Percentiles rank a stretch among this genome's conserved stretches.
These are phyloP conservation scores for Crenuchus spilurus DNA, from an alignment of 2,797 vertebrate genomes.

Conservation along the genomic window DNA sequence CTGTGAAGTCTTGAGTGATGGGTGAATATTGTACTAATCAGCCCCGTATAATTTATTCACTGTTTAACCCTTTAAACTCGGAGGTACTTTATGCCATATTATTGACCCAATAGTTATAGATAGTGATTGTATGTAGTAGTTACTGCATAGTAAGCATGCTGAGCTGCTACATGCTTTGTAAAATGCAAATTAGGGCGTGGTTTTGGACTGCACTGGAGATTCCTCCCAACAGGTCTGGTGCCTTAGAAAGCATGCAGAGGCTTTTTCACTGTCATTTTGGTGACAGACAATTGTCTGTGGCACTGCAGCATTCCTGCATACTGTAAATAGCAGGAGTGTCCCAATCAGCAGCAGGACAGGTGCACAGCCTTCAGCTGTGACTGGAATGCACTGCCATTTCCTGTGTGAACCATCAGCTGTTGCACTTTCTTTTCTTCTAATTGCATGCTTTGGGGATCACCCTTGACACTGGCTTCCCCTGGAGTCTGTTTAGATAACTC, in stretches of 20 bases:
- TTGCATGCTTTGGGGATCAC: constrained; percentile 21
- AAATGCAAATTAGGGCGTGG: background rate
- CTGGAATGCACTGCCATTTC: constrained; percentile 20
- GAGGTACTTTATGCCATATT: too few species aligned
- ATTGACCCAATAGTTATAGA: too few species aligned
- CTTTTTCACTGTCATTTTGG: background rate
- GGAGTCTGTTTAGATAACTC: constrained; percentile 20
- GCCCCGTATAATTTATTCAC: too few species aligned
- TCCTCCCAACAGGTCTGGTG: background rate
- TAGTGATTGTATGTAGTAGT: too few species aligned
- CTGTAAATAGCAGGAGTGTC: background rate
- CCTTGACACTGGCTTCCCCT: constrained; percentile 1
- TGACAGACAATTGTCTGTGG: background rate
- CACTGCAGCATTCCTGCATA: background rate
- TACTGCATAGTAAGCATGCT: too few species aligned
- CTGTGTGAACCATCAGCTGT: constrained; percentile 23
- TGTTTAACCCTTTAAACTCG: too few species aligned
- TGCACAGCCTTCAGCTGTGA: constrained; percentile 4
- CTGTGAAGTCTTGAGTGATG: too few species aligned
- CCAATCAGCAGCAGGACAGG: background rate
- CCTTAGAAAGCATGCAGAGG: background rate
- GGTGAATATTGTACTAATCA: too few species aligned
- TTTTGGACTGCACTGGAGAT: too few species aligned
- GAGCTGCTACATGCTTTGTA: background rate
- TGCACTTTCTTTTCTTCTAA: constrained; percentile 18